A percentile compares a stretch with the other conserved stretches of the same genome.
Conservation (phyloP, 2,888 invertebrate genomes). For the Mechanitis mazaeus region DNA sequence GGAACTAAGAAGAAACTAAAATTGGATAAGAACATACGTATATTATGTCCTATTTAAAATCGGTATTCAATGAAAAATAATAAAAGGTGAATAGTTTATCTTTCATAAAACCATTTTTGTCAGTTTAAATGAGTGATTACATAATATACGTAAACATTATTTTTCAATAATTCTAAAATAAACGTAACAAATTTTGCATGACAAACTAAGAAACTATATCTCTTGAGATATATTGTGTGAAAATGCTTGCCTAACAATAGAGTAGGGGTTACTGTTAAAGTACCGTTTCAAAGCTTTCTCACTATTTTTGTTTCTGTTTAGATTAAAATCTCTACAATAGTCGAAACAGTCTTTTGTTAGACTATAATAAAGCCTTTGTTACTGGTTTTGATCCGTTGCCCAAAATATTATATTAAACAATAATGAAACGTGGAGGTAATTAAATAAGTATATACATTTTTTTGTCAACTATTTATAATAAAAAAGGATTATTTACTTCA, state of each 20-base stretch:
- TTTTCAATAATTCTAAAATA: too few relatives aligned
- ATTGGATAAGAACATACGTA: too few relatives aligned
- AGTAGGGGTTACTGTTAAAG: neutral
- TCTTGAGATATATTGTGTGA: conserved; percentile 5
- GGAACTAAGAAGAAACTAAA: too few relatives aligned
- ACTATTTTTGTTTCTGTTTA: conserved; percentile 1
- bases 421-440: neutral
- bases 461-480: too few relatives aligned
- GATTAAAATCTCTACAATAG: neutral
- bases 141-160: too few relatives aligned
- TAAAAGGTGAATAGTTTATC: too few relatives aligned
- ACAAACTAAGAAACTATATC: neutral
- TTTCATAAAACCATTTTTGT: too few relatives aligned
- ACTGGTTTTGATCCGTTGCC: neutral
- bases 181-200: too few relatives aligned
- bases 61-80: too few relatives aligned
- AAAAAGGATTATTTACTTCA: too few relatives aligned
- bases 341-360: conserved; percentile 1
- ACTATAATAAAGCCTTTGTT: conserved; percentile 2
- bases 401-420: neutral
- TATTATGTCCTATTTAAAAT: too few relatives aligned
- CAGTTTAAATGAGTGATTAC: too few relatives aligned
- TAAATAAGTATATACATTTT: neutral
- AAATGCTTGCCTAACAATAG: conserved; percentile 4
- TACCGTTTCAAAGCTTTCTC: conserved; percentile 1